A percentile compares a stretch with the other conserved stretches of the same genome.
These are phyloP conservation scores for Intellagama lesueurii DNA, from an alignment of 2,797 vertebrate genomes.

Conservation along the genomic window DNA sequence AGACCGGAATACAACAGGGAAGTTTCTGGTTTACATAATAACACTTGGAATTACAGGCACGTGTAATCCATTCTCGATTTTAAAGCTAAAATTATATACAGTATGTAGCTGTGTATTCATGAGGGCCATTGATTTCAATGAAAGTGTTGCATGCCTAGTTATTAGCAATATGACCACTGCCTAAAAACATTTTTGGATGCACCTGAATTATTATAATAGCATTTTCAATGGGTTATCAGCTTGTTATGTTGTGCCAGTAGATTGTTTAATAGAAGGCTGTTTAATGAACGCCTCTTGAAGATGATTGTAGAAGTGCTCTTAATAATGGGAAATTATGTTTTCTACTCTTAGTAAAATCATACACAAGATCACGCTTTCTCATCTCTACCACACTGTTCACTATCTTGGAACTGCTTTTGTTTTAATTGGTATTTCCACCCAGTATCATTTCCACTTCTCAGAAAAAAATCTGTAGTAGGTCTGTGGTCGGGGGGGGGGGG, in stretches of 20 bases:
- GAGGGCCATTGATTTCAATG: conserved; percentile 20
- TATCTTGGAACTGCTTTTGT: background rate
- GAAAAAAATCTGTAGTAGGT: too few relatives aligned
- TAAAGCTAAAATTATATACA: background rate
- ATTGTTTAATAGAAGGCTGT: conserved; percentile 2
- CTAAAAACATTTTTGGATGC: background rate
- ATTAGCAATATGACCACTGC: background rate
- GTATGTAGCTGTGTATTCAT: background rate
- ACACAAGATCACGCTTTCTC: conserved; percentile 2
- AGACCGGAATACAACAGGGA: conserved; percentile 17
- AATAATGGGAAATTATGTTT: conserved; percentile 1
- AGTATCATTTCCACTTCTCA: background rate
- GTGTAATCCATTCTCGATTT: background rate
- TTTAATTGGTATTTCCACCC: background rate
- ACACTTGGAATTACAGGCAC: background rate
- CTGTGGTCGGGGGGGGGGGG: too few relatives aligned
- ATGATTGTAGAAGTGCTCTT: conserved; percentile 8
- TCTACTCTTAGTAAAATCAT: background rate
- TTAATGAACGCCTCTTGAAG: background rate
- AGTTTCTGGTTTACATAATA: conserved; percentile 3
- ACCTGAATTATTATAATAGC: background rate
- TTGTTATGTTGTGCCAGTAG: background rate
- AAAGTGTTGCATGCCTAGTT: background rate
- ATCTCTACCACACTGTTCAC: background rate
- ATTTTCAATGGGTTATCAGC: background rate